Evolutionary conservation across 2,113 vertebrate genomes (phyloP).

Genomic region (Gymnobelideus leadbeateri): DNA sequence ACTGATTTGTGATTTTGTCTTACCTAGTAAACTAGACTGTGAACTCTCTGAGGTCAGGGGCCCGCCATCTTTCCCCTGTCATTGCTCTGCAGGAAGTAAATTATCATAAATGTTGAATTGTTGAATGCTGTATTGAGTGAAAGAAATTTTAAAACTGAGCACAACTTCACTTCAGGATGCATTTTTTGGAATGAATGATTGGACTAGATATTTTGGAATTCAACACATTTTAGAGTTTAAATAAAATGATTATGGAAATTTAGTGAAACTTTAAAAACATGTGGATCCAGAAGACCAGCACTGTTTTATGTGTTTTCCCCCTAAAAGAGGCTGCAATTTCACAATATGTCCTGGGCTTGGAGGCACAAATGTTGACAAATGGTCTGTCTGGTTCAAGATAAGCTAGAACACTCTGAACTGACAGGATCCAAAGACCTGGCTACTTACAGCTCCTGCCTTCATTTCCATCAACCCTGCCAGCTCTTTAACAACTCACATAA

Average conservation of each 20-base stretch:
- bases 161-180: not conserved
- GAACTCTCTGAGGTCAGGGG: not conserved
- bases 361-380: not conserved
- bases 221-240: not conserved
- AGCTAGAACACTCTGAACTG: not conserved
- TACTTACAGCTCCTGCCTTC: not conserved
- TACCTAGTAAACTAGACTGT: not conserved
- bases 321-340: not conserved
- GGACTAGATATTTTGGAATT: slow-evolving; percentile 2
- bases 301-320: not conserved
- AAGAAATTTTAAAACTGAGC: not conserved
- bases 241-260: not conserved
- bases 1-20: not conserved
- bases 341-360: not conserved
- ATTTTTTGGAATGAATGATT: slow-evolving; percentile 43
- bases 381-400: not conserved
- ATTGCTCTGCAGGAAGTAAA: not conserved
- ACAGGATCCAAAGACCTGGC: not conserved
- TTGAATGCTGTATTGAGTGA: not conserved
- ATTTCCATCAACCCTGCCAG: slow-evolving; percentile 21
- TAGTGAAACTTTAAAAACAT: not conserved
- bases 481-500: slow-evolving; percentile 1
- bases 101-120: not conserved
- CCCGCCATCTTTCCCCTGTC: not conserved
- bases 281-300: not conserved